Base-by-base conservation (phyloP, 2,888 invertebrate genomes). In the Xestia sexstrigata region DNA sequence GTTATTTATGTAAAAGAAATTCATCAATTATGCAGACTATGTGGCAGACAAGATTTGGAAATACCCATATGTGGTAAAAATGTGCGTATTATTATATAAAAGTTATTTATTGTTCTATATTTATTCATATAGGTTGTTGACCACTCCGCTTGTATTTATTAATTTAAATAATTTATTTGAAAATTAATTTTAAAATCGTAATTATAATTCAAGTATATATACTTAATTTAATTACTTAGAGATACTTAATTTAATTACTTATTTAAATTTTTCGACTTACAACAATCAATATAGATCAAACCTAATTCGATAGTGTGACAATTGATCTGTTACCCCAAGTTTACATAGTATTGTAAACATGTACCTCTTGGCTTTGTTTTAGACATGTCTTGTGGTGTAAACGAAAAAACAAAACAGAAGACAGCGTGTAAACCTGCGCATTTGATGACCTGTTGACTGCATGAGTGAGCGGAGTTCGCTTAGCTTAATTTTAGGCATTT, bases 31-130 rank as follows among this genome's bases (percentile, higher is more conserved):
- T 73, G 4, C 66, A 73, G 49, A 79, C 42, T 9, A 6, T 0
- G 35, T 6, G 13, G 47, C 11, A 65, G 49, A 65, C 65, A 42
- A n/a, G n/a, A 58, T 58, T 71, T 78, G 30, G 55, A 79, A 79
- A 72, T 78, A 66, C 47, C 35, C 79, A 52, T 13, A 26, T 60
- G n/a, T 26, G 30, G 15, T 42, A n/a, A 47, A 30, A 39, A 42
- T 11, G 0, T 45, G 20, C 45, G 17, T 76, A 52, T 76, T 65
- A 76, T 8, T 42, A 76, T 47, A 26, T 26, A 76, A 42, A 52
- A 20, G 9, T 20, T 45, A 23, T 76, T 58, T 76, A 30, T 58
- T 11, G 35, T n/a, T 23, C 11, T 45, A 13, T 66, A 30, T 52
- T 13, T 52, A 26, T 17, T 42, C 55, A 8, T 39, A 39, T 23